Evolutionary conservation across 1,140 invertebrate species (phyloP), one percentile per base, ranked within the genome.

Genomic region (Pseudoatta argentina): DNA sequence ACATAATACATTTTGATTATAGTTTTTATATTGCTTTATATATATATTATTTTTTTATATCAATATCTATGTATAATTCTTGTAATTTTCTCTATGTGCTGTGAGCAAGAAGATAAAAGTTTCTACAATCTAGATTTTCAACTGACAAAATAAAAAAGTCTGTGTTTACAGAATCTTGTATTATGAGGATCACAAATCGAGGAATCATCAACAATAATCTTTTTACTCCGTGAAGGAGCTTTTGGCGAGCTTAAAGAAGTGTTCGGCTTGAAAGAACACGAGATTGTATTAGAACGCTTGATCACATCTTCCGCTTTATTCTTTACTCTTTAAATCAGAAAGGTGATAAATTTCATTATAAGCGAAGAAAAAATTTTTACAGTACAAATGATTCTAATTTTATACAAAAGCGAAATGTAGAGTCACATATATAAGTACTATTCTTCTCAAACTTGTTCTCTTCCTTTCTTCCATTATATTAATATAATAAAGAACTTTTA

Each of bases 241-340:
- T 83, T 61, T 21, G 55, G 55, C 24, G 24, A 39, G 39, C 24
- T 73, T 75, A 75, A 75, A 83, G 69, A 83, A 73, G 69, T 44
- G 39, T 34, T 82, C 79, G n/a, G 24, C 39, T 83, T 61, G 69
- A 75, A 75, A 44, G 69, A 63, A 75, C 79, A 30, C 39, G 34
- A 83, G 39, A 83, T 83, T 44, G 39, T n/a, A 24, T 82, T 82
- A 73, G 67, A 59, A 48, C 79, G 34, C 55, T 73, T 48, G 79
- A 73, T 82, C 44, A 73, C 55, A 24, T 21, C 34, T 73, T 64
- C 24, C 39, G 55, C 55, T 83, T 83, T 63, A 83, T 39, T 39
- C 0, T 39, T 39, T 8, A 7, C 61, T 83, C 69, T 59, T 73
- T 16, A 21, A 18, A 55, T 39, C 27, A 64, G 44, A 66, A 16